A percentile compares a stretch with the other conserved stretches of the same genome.
Evolutionary conservation across 2,113 vertebrate genomes (phyloP).

Genomic region (Pygoscelis antarcticus): DNA sequence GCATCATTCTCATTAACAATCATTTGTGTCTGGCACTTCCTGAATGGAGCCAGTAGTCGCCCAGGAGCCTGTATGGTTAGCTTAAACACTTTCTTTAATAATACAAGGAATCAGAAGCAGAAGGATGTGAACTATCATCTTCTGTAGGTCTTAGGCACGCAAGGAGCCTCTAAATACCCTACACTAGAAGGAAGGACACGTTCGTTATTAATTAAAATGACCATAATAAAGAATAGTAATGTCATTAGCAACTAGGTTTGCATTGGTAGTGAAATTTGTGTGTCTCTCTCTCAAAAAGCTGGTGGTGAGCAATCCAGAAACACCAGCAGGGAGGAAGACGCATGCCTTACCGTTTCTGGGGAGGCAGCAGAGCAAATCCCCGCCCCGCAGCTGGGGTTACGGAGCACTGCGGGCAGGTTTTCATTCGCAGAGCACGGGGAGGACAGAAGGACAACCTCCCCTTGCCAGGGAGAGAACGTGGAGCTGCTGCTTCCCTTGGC

Average conservation of each 20-base stretch:
- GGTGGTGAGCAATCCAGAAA: neutral
- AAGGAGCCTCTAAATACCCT: neutral
- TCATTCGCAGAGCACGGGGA: accelerated
- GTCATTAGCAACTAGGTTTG: neutral
- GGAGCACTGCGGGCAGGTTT: neutral
- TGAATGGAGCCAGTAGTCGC: neutral
- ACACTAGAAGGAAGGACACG: neutral
- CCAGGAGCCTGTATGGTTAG: neutral
- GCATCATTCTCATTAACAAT: neutral
- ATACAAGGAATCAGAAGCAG: neutral
- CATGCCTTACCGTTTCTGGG: accelerated
- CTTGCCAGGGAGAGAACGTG: no score
- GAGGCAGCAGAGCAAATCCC: neutral
- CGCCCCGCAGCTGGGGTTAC: accelerated
- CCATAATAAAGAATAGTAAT: accelerated
- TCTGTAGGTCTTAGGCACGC: neutral
- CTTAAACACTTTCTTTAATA: neutral
- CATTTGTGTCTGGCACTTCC: neutral
- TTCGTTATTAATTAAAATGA: neutral
- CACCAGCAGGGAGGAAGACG: neutral
- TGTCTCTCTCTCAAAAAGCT: neutral
- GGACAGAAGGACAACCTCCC: neutral
- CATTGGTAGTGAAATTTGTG: no score
- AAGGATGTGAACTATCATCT: neutral
- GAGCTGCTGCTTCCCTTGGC: neutral